Conservation (phyloP, 2,797 vertebrate species). For the Podarcis lilfordi region DNA sequence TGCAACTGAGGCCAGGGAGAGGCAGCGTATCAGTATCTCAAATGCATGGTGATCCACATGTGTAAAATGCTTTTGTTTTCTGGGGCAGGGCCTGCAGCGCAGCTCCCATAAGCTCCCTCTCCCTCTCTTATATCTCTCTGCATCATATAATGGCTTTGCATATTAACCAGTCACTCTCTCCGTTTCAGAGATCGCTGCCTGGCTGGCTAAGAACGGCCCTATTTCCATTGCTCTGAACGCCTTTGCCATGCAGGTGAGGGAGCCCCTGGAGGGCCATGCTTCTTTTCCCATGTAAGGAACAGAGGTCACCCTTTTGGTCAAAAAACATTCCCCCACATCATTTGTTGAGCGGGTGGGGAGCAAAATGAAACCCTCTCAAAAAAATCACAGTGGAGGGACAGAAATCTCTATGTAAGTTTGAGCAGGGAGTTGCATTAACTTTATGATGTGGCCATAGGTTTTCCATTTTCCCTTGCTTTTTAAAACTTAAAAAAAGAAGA, state of each 20-base stretch:
- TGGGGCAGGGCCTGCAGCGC: not conserved
- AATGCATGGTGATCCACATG: not conserved
- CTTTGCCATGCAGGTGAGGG: conserved; percentile 91
- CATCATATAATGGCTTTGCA: not conserved
- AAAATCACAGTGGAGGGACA: too few species aligned
- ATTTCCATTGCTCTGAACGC: conserved; percentile 91
- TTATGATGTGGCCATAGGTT: too few species aligned
- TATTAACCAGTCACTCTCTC: not conserved
- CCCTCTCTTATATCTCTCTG: not conserved
- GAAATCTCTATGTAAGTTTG: too few species aligned
- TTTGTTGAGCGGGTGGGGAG: too few species aligned
- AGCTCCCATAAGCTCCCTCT: too few species aligned
- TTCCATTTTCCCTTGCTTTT: too few species aligned
- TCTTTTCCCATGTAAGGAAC: not conserved
- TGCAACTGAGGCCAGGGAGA: not conserved
- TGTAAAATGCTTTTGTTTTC: not conserved
- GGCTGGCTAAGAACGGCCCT: conserved; percentile 89
- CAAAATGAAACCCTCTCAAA: too few species aligned
- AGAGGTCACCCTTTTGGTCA: too few species aligned
- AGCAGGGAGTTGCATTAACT: too few species aligned
- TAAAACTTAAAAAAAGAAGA: too few species aligned
- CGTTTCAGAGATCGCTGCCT: conserved; percentile 85
- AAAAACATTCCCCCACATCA: not conserved
- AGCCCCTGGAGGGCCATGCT: not conserved
- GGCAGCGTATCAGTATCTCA: not conserved